phyloP scores from a whole-genome alignment of 2,797 vertebrate species.

The Otus scops region DNA sequence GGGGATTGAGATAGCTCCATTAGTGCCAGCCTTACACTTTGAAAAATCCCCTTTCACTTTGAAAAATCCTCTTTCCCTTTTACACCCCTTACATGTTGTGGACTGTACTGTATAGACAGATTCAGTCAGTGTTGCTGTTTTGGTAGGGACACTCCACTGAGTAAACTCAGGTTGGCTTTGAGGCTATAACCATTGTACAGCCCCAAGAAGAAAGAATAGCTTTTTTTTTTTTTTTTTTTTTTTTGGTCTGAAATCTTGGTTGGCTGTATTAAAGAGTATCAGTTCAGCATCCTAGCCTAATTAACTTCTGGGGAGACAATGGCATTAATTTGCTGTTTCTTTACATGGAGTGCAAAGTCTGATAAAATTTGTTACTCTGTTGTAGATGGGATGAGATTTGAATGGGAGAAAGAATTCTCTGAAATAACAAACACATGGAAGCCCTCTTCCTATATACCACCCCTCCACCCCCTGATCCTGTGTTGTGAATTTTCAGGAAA shows the following conservation, averaged over 20 bases:
- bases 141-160: neutral
- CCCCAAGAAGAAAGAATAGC: neutral
- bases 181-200: neutral
- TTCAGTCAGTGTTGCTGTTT: neutral
- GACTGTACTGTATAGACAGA: neutral
- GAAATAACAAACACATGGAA: neutral
- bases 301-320: neutral
- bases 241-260: neutral
- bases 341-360: neutral
- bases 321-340: neutral
- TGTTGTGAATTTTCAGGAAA: neutral
- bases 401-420: neutral
- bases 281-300: neutral
- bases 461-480: too few relatives aligned
- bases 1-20: neutral
- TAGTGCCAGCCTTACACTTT: neutral
- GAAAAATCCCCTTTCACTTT: neutral
- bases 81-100: neutral
- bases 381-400: neutral
- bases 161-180: neutral
- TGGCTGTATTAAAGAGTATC: neutral
- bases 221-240: neutral
- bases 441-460: neutral
- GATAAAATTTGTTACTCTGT: neutral
- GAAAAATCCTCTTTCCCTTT: neutral